Evolutionary conservation across 2,888 invertebrate genomes (phyloP).

Genomic region (Xestia c-nigrum): DNA sequence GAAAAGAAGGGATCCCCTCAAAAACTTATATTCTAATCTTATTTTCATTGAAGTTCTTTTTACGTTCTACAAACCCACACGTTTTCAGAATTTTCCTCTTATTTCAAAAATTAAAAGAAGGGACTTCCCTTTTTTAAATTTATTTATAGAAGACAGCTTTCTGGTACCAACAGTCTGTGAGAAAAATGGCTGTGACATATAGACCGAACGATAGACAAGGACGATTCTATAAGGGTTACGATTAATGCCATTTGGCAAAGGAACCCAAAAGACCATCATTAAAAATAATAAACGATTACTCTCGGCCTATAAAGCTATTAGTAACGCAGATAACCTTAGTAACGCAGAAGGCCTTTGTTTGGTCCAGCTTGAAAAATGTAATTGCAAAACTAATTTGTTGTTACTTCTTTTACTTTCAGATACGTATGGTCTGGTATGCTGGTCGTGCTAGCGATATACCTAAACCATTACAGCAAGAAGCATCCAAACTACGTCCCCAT

Average conservation of each 20-base stretch:
- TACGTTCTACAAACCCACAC: too few relatives aligned
- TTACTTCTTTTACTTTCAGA: slow-evolving; percentile 87
- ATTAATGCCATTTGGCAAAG: too few relatives aligned
- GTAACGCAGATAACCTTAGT: background rate
- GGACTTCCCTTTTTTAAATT: too few relatives aligned
- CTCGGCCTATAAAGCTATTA: background rate
- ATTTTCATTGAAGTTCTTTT: background rate
- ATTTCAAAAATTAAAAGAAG: too few relatives aligned
- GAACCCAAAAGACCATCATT: too few relatives aligned
- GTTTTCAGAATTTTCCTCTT: too few relatives aligned
- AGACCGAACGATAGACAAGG: too few relatives aligned
- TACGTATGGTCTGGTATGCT: slow-evolving; percentile 97
- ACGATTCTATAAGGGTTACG: too few relatives aligned
- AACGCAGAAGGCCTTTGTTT: background rate
- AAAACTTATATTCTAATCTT: background rate
- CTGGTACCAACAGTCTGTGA: too few relatives aligned
- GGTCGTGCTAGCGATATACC: slow-evolving; percentile 97
- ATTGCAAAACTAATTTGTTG: background rate
- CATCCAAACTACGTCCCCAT: slow-evolving; percentile 86
- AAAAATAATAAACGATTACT: background rate
- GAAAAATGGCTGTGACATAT: too few relatives aligned
- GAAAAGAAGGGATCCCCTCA: too few relatives aligned
- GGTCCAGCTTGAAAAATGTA: background rate
- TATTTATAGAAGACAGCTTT: too few relatives aligned
- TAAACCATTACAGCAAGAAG: slow-evolving; percentile 97